Conservation (phyloP, 2,888 invertebrate species). For the Brenthis hecate region DNA sequence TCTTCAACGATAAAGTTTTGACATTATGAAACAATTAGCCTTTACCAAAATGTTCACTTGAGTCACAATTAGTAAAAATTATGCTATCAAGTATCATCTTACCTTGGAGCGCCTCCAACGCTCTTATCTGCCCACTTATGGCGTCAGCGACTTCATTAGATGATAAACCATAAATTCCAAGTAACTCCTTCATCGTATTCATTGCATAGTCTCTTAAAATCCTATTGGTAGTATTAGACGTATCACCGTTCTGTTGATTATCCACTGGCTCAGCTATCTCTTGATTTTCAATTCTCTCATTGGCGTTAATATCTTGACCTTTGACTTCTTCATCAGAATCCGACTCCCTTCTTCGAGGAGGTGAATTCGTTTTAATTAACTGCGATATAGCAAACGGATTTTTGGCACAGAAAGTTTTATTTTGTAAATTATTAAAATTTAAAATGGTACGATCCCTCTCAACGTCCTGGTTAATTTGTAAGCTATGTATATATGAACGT, state of each 20-base stretch:
- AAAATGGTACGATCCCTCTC: constrained; percentile 71
- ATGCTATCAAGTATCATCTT: constrained; percentile 30
- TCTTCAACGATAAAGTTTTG: not conserved
- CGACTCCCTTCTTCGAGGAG: constrained; percentile 78
- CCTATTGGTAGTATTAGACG: constrained; percentile 78
- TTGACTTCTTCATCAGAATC: constrained; percentile 77
- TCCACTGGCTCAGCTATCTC: constrained; percentile 63
- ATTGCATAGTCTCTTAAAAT: constrained; percentile 89
- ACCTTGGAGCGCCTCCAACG: constrained; percentile 88
- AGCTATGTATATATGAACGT: constrained; percentile 77
- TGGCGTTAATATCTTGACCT: constrained; percentile 75
- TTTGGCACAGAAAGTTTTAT: constrained; percentile 81
- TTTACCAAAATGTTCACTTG: not conserved
- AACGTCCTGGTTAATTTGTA: constrained; percentile 66
- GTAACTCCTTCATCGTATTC: constrained; percentile 89
- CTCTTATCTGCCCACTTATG: constrained; percentile 85
- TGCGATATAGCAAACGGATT: constrained; percentile 82
- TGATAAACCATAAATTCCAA: constrained; percentile 89
- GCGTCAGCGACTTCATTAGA: constrained; percentile 87
- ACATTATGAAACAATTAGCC: not conserved
- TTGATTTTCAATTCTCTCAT: constrained; percentile 70
- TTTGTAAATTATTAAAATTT: constrained; percentile 77
- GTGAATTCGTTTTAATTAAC: constrained; percentile 79
- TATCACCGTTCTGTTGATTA: constrained; percentile 69
- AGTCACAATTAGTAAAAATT: constrained; percentile 14